Percentiles rank a stretch among this genome's conserved stretches.
These are phyloP conservation scores for Nephrotoma guestfalica DNA, from an alignment of 2,888 invertebrate genomes.

Conservation along the genomic window DNA sequence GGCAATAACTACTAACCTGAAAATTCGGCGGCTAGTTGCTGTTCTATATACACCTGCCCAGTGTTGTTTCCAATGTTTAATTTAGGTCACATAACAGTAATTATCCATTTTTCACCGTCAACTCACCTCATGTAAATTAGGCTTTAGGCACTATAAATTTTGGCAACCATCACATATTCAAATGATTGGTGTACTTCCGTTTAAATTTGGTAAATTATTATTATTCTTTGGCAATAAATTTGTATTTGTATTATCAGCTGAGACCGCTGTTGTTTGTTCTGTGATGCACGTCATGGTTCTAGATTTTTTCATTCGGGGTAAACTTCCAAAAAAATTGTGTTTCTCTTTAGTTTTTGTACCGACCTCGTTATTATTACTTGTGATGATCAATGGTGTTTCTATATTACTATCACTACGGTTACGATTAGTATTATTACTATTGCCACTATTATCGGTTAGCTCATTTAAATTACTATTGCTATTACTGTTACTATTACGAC, in stretches of 20 bases:
- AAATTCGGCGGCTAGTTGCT: no score
- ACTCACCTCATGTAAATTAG: not conserved
- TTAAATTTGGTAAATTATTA: not conserved
- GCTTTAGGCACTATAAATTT: not conserved
- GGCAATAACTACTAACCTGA: no score
- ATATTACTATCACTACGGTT: not conserved
- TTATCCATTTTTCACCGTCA: no score
- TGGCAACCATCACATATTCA: not conserved
- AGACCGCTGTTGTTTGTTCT: not conserved
- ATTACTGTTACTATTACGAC: conserved; percentile 8
- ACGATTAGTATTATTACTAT: not conserved
- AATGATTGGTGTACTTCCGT: not conserved
- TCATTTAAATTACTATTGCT: not conserved
- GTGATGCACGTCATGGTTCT: conserved; percentile 13
- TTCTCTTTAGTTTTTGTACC: conserved; percentile 12
- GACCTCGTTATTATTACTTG: conserved; percentile 1
- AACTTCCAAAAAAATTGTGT: conserved; percentile 17
- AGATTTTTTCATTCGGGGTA: conserved; percentile 16
- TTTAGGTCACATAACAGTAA: no score
- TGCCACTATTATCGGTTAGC: not conserved
- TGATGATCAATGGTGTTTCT: not conserved
- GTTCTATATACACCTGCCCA: no score
- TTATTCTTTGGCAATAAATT: not conserved
- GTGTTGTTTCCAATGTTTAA: no score
- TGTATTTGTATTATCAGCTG: not conserved